A percentile compares a stretch with the other conserved stretches of the same genome.
phyloP scores from a whole-genome alignment of 2,888 invertebrate species.

The Pyrrhosoma nymphula region DNA sequence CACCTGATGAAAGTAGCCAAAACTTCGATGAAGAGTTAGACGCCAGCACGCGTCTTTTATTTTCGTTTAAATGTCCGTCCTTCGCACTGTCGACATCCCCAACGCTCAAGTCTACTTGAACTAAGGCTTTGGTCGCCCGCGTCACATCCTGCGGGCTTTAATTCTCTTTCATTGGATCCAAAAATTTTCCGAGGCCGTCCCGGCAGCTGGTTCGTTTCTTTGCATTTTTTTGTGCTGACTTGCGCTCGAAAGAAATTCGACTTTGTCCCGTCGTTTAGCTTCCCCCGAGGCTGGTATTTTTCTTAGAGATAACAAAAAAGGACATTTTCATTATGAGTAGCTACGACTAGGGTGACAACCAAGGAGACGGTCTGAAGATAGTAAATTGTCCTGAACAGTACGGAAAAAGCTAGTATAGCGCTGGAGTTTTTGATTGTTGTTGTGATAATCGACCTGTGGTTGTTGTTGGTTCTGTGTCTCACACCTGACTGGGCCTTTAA shows the following conservation, averaged over 20 bases:
- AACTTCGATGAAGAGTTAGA: too few species aligned
- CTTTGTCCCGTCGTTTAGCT: background rate
- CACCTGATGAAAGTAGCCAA: too few species aligned
- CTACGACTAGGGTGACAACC: background rate
- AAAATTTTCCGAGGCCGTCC: background rate
- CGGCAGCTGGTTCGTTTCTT: background rate
- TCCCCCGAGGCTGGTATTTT: background rate
- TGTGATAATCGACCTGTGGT: too few species aligned
- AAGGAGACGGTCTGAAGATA: background rate
- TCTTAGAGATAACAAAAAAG: background rate
- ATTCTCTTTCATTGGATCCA: background rate
- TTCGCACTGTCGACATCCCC: background rate
- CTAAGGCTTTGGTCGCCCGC: background rate
- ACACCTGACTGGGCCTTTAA: too few species aligned
- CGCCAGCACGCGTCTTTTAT: background rate
- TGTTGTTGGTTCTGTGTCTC: too few species aligned
- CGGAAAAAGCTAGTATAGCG: too few species aligned
- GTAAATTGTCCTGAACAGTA: too few species aligned
- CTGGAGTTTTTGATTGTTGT: too few species aligned
- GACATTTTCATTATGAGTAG: background rate
- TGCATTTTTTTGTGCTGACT: background rate
- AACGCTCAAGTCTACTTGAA: background rate
- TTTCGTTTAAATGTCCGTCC: background rate
- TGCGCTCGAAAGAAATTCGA: background rate
- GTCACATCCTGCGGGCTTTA: constrained; percentile 18